Conservation (phyloP, 2,888 invertebrate genomes). For the Cryptus viduatorius region DNA sequence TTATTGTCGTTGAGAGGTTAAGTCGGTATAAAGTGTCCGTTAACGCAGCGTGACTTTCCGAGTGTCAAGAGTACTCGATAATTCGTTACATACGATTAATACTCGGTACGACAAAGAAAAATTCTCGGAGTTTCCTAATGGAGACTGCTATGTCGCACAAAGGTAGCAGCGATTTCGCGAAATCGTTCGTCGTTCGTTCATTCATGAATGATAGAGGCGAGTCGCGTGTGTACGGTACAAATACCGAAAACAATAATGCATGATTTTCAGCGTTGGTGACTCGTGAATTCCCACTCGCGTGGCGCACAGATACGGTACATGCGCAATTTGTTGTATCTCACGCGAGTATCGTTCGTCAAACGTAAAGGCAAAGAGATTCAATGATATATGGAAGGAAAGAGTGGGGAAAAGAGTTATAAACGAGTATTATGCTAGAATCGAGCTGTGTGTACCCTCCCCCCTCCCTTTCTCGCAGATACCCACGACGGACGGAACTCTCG, state of each 20-base stretch:
- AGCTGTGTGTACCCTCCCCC: too few species aligned
- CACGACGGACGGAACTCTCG: conserved; percentile 55
- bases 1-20: conserved; percentile 16
- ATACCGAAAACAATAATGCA: background rate
- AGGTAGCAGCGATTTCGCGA: conserved; percentile 2
- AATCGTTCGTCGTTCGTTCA: conserved; percentile 30
- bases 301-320: too few species aligned
- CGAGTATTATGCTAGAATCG: too few species aligned
- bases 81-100: background rate
- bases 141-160: conserved; percentile 37
- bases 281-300: background rate
- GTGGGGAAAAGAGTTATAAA: too few species aligned
- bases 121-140: conserved; percentile 34
- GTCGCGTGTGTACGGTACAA: background rate
- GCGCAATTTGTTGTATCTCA: too few species aligned
- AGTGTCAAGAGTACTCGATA: background rate
- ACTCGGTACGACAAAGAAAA: conserved; percentile 39
- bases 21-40: conserved; percentile 22
- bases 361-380: too few species aligned
- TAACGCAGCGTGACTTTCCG: conserved; percentile 1
- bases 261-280: background rate
- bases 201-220: conserved; percentile 52
- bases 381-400: too few species aligned
- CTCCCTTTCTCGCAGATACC: background rate
- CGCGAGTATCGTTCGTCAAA: too few species aligned